Base-by-base conservation (phyloP, 1,140 invertebrate genomes). In the Camponotus vicinus region DNA sequence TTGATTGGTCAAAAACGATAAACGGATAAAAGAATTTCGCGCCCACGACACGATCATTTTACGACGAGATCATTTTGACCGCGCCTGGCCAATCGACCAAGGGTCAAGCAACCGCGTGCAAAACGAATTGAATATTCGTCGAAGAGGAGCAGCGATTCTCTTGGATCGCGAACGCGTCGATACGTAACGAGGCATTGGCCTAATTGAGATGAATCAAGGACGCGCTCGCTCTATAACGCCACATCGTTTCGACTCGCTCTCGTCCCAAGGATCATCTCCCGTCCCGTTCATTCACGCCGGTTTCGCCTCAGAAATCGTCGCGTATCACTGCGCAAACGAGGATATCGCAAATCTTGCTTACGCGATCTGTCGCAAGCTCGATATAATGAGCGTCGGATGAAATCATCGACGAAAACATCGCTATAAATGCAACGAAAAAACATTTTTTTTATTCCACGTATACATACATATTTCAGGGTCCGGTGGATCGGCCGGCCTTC, bases 161-260 rank as follows among this genome's bases (percentile, higher is more conserved):
- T 55, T 73, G 11, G 67, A 82, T 61, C 55, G 40, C 40, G 13
- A 55, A 13, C 13, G 13, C 40, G 79, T 71, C 45, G 67, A 45
- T 83, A 82, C 27, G 78, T 34, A 71, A 82, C 69, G 79, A 83
- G 70, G 42, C 40, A 73, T 61, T 83, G 69, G 69, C 32, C 79
- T 73, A 83, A 83, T 83, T 83, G 69, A 83, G 40, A 15, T 32
- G 40, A 83, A 83, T 83, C 79, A 75, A 73, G 79, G 79, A 73
- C 55, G 18, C 42, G 34, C 37, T n/a, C 21, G 32, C 34, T 69
- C 42, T 67, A 45, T 45, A 63, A 77, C 32, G n/a, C 21, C 2
- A 45, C 57, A 70, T 71, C 70, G 37, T 73, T 71, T 73, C 79
- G 73, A 21, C 15, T 34, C n/a, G 76, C 13, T 86, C 67, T 83